Percentiles rank a stretch among this genome's conserved stretches.
phyloP scores from a whole-genome alignment of 2,113 vertebrate species.

The Lipotes vexillifer region DNA sequence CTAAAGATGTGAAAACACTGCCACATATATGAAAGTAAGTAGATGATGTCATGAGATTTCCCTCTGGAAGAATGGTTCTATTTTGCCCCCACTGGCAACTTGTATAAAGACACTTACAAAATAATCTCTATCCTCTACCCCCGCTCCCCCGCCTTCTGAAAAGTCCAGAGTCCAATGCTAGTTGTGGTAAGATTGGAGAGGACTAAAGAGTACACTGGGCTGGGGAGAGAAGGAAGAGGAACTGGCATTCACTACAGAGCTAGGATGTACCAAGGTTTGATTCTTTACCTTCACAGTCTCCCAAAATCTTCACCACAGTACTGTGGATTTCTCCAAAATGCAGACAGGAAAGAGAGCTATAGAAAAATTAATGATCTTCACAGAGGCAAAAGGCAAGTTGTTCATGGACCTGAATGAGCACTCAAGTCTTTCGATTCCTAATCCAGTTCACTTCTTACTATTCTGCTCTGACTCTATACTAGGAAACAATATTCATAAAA shows the following conservation, averaged over 20 bases:
- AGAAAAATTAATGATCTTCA: neutral
- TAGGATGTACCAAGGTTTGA: fast-evolving
- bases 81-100: neutral
- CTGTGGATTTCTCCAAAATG: neutral
- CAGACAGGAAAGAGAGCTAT: neutral
- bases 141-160: too few relatives aligned
- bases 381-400: neutral
- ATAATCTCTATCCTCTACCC: too few relatives aligned
- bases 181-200: fast-evolving
- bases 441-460: neutral
- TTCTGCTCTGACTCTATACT: neutral
- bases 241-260: neutral
- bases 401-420: neutral
- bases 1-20: neutral
- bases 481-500: neutral
- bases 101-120: too few relatives aligned
- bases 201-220: neutral
- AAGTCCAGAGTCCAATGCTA: neutral
- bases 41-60: neutral
- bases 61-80: neutral
- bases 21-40: neutral
- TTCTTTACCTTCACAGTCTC: neutral
- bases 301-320: neutral
- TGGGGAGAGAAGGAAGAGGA: neutral
- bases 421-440: neutral